Conservation (phyloP, 2,888 invertebrate genomes). For the Cerastis leucographa region DNA sequence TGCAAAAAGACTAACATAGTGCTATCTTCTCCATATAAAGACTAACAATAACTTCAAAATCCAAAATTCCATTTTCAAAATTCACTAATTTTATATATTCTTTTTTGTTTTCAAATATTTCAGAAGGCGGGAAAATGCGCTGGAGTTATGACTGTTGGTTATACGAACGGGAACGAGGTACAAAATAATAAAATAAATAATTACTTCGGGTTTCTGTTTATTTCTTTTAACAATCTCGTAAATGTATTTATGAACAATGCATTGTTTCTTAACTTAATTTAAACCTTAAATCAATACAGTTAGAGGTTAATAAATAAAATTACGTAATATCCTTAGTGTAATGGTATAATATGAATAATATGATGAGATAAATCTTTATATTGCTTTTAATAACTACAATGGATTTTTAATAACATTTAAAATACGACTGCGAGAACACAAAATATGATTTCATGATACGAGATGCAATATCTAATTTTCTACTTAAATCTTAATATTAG, state of each 20-base stretch:
- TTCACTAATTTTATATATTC: conserved; percentile 9
- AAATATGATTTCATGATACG: background rate
- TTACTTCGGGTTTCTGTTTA: conserved; percentile 51
- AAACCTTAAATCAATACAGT: conserved; percentile 3
- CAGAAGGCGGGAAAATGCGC: conserved; percentile 62
- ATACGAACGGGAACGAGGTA: conserved; percentile 44
- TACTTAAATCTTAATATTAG: conserved; percentile 5
- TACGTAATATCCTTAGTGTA: conserved; percentile 5
- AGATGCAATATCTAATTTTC: background rate
- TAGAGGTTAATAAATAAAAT: conserved; percentile 30
- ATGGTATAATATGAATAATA: conserved; percentile 3
- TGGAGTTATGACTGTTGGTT: conserved; percentile 60
- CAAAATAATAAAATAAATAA: conserved; percentile 55
- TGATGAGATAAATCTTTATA: conserved; percentile 1
- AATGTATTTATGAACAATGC: conserved; percentile 26
- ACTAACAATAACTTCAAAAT: conserved; percentile 24
- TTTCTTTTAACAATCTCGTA: conserved; percentile 52
- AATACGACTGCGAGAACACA: background rate
- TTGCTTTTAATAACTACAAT: background rate
- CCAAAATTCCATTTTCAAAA: background rate
- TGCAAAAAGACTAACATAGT: background rate
- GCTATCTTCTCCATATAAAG: conserved; percentile 1
- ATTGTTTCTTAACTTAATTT: conserved; percentile 7
- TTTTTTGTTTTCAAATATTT: conserved; percentile 50
- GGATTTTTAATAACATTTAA: background rate